A percentile compares a stretch with the other conserved stretches of the same genome.
phyloP scores from a whole-genome alignment of 2,888 invertebrate species.

The Abrostola tripartita region DNA sequence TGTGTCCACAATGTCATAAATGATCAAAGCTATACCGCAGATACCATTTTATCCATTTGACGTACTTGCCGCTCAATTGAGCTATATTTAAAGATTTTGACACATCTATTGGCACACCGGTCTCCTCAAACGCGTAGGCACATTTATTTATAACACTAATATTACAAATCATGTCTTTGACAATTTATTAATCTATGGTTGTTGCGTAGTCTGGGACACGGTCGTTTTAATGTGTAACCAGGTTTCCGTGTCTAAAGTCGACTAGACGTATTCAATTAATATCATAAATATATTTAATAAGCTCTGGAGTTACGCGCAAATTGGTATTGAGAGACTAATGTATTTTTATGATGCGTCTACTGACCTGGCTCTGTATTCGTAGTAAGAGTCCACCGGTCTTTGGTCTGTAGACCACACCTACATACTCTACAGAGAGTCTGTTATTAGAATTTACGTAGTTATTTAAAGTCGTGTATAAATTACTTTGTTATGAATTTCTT shows the following conservation, averaged over 20 bases:
- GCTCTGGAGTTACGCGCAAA: slow-evolving; percentile 20
- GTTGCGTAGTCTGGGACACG: slow-evolving; percentile 32
- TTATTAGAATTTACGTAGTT: too few relatives aligned
- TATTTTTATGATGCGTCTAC: slow-evolving; percentile 36
- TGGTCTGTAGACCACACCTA: too few relatives aligned
- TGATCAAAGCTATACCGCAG: neutral
- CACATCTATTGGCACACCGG: slow-evolving; percentile 45
- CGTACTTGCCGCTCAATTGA: slow-evolving; percentile 15
- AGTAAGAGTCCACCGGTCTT: too few relatives aligned
- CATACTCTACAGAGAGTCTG: too few relatives aligned
- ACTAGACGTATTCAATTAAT: slow-evolving; percentile 43
- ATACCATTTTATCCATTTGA: slow-evolving; percentile 15
- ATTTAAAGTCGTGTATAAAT: too few relatives aligned
- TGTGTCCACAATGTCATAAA: neutral
- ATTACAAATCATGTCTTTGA: slow-evolving; percentile 42
- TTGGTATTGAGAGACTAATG: slow-evolving; percentile 3
- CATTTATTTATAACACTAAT: slow-evolving; percentile 32
- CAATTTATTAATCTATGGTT: slow-evolving; percentile 44
- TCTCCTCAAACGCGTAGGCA: slow-evolving; percentile 26
- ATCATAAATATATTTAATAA: slow-evolving; percentile 43
- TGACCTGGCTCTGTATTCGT: slow-evolving; percentile 9
- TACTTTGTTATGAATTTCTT: too few relatives aligned
- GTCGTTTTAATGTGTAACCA: slow-evolving; percentile 41
- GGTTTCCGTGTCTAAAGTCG: slow-evolving; percentile 45
- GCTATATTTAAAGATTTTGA: slow-evolving; percentile 38